Base-by-base conservation (phyloP, 2,113 vertebrate species). In the Chroicocephalus ridibundus region DNA sequence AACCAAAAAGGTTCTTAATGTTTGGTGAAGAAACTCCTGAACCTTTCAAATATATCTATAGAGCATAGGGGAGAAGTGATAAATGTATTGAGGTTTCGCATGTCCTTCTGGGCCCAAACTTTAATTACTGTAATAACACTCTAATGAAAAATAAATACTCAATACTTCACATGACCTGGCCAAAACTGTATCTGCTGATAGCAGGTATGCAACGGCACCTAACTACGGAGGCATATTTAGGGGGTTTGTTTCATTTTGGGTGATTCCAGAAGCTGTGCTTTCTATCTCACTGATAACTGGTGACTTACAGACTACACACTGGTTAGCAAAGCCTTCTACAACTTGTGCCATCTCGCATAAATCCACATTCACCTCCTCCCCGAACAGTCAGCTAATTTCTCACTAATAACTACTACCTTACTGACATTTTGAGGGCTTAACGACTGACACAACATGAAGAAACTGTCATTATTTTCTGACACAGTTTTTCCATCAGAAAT, bases 401-500 rank as follows among this genome's bases (percentile, higher is more conserved):
- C 27, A 46, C 55, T 55, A 24, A 9, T 55, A 57, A 8, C 54
- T 32, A 2, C 11, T 46, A 21, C 27, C 11, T 58, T 7, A 13
- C 8, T 5, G 42, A n/a, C 18, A 27, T n/a, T 36, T 57, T 36
- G 42, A 65, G 34, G 24, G 9, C 4, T 66, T 91, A 11, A 11
- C 0, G 0, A 13, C 18, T 66, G 34, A 58, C n/a, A 19, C 0
- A 44, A 44, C 5, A 12, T 6, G 13, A 82, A 90, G 46, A 82
- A 91, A 5, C 3, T 31, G 16, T 6, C 15, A 17, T 62, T 0
- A 4, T 65, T 74, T 85, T 51, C 62, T 80, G 54, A 42, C 5
- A 74, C 21, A 13, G 7, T 13, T 70, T 58, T 70, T 25, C 78
- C 42, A 36, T 71, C 49, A 36, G 58, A 62, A 86, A 52, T 29